Conservation (phyloP, 2,797 vertebrate species). For the Xiphorhynchus erythropygius region DNA sequence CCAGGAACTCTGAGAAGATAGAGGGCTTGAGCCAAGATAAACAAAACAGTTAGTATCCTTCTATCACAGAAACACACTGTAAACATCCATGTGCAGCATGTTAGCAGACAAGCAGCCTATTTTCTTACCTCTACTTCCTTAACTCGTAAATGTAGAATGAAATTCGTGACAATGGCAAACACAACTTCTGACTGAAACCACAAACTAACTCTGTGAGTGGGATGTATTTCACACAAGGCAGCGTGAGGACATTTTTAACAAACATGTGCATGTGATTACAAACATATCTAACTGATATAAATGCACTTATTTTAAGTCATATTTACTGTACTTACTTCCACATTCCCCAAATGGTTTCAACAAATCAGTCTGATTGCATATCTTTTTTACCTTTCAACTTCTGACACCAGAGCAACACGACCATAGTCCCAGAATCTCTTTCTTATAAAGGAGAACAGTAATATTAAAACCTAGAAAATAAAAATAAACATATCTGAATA, state of each 20-base stretch:
- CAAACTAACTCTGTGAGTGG: not conserved
- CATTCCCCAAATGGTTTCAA: not conserved
- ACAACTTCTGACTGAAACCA: not conserved
- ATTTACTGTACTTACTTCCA: not conserved
- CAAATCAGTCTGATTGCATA: not conserved
- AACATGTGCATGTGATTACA: not conserved
- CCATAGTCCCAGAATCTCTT: constrained; percentile 93
- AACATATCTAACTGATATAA: not conserved
- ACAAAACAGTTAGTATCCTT: not conserved
- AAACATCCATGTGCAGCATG: not conserved
- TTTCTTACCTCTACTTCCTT: not conserved
- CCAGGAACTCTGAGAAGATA: not conserved
- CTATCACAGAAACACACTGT: not conserved
- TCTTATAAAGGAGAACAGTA: constrained; percentile 87
- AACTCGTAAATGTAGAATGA: not conserved
- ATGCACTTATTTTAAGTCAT: not conserved
- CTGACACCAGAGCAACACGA: constrained; percentile 89
- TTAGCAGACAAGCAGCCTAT: not conserved
- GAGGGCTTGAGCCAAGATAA: not conserved
- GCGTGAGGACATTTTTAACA: not conserved
- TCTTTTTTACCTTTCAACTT: constrained; percentile 78
- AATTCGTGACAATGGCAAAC: not conserved
- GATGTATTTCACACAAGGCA: not conserved
- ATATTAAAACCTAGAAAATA: constrained; percentile 81
- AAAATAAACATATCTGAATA: not conserved